Evolutionary conservation across 2,113 vertebrate species (phyloP).

Genomic region (Pycnonotus jocosus): DNA sequence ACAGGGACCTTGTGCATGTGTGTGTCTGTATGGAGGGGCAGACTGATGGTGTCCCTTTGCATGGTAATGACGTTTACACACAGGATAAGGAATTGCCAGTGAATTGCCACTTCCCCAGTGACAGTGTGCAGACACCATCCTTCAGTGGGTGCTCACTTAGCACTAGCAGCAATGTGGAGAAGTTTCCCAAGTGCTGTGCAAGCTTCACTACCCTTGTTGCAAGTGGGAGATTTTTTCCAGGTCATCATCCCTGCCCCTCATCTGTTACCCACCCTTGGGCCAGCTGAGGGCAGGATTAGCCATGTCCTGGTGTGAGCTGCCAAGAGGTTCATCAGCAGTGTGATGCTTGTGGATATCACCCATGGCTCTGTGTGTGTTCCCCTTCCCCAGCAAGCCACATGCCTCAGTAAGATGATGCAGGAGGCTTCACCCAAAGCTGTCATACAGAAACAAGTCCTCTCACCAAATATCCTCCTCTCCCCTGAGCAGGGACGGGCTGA

Average conservation of each 20-base stretch:
- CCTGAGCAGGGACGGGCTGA: not conserved
- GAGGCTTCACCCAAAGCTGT: not conserved
- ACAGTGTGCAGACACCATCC: not conserved
- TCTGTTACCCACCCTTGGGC: not conserved
- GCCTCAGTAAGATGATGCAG: not conserved
- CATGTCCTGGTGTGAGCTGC: not conserved
- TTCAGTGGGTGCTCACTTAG: not conserved
- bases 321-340: rapidly evolving
- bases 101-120: not conserved
- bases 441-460: not conserved
- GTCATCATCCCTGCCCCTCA: not conserved
- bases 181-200: not conserved
- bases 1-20: rapidly evolving
- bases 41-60: not conserved
- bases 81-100: not conserved
- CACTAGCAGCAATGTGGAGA: not conserved
- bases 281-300: not conserved
- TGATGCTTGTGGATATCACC: not conserved
- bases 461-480: not conserved
- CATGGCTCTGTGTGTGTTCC: rapidly evolving
- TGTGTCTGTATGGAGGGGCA: not conserved
- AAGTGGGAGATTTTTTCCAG: not conserved
- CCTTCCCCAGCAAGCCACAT: not conserved
- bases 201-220: not conserved
- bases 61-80: not conserved